Conservation (phyloP, 1,140 invertebrate species). For the Battus philenor region DNA sequence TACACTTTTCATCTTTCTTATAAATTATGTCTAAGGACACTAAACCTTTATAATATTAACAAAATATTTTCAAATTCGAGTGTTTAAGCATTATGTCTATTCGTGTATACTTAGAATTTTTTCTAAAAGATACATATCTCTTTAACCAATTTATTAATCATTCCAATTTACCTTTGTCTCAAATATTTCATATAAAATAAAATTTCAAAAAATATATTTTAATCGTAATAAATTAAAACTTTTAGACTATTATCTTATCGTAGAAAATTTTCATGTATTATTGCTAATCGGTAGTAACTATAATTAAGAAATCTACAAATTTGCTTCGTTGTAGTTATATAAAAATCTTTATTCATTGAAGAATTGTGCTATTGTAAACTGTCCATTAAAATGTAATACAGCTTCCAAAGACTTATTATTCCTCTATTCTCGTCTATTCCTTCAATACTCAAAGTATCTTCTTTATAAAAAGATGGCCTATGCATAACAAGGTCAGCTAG, state of each 20-base stretch:
- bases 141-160: conserved; percentile 55
- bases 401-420: no score
- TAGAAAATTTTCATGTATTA: conserved; percentile 1
- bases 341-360: conserved; percentile 1
- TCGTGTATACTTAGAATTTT: conserved; percentile 29
- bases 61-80: conserved; percentile 8
- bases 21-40: conserved; percentile 1
- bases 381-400: conserved; percentile 17
- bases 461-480: no score
- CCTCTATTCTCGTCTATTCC: no score
- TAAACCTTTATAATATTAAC: conserved; percentile 7
- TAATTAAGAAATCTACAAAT: neutral
- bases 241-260: neutral
- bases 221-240: neutral
- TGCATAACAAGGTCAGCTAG: no score
- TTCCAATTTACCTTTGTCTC: conserved; percentile 47
- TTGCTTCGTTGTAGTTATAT: neutral
- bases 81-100: conserved; percentile 32
- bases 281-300: neutral
- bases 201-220: neutral
- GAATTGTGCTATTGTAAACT: conserved; percentile 9
- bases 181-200: conserved; percentile 12
- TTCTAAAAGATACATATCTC: conserved; percentile 50
- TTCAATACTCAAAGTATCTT: no score
- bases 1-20: conserved; percentile 10